Conservation (phyloP, 2,888 invertebrate genomes). For the Stegana nigrithorax region DNA sequence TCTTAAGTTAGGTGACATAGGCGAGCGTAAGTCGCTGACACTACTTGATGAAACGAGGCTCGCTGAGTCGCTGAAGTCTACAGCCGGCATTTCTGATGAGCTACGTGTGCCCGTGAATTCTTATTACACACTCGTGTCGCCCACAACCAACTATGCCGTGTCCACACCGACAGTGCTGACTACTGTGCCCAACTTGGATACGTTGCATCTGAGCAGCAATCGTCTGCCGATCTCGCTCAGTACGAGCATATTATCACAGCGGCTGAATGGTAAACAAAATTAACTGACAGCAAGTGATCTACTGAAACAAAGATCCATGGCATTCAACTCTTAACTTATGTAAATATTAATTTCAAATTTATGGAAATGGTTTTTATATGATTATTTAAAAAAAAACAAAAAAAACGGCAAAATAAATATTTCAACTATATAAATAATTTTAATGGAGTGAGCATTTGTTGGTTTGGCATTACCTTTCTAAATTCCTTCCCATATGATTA, state of each 20-base stretch:
- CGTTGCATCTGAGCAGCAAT: slow-evolving; percentile 37
- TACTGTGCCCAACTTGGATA: slow-evolving; percentile 36
- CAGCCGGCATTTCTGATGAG: slow-evolving; percentile 30
- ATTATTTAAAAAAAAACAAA: too few relatives aligned
- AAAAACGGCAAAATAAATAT: too few relatives aligned
- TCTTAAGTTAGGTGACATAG: slow-evolving; percentile 43
- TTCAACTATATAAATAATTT: too few relatives aligned
- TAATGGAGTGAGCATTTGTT: too few relatives aligned
- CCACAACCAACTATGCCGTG: slow-evolving; percentile 59
- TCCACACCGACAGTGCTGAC: slow-evolving; percentile 59
- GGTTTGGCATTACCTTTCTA: too few relatives aligned
- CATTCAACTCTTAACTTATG: too few relatives aligned
- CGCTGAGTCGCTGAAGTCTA: too few relatives aligned
- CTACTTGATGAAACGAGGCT: slow-evolving; percentile 25
- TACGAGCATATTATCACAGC: slow-evolving; percentile 49
- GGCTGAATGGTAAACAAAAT: slow-evolving; percentile 29
- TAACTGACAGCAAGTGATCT: background rate
- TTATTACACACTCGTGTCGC: slow-evolving; percentile 58
- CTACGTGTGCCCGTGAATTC: slow-evolving; percentile 57
- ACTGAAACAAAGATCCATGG: too few relatives aligned
- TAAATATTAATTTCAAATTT: too few relatives aligned
- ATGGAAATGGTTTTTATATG: too few relatives aligned
- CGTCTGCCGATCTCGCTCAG: slow-evolving; percentile 55
- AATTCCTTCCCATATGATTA: too few relatives aligned
- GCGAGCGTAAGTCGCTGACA: slow-evolving; percentile 19